Percentiles rank a stretch among this genome's conserved stretches.
Conservation (phyloP, 2,888 invertebrate species). For the Polymixis flavicincta region DNA sequence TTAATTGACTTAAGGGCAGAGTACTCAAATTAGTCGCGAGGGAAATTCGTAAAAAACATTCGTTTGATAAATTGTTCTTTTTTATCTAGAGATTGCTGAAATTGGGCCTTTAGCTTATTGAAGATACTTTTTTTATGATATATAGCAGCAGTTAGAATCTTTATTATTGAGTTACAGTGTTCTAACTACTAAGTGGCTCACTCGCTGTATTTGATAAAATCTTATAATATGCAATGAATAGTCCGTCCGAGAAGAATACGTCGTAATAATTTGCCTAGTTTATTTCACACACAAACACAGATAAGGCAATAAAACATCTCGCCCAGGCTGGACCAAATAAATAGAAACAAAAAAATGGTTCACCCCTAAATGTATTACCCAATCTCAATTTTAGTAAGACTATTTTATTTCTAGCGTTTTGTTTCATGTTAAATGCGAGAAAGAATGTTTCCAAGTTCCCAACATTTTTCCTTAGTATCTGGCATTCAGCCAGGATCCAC, state of each 20-base stretch:
- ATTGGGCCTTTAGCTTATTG: background rate
- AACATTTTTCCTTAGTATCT: constrained; percentile 61
- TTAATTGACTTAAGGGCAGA: constrained; percentile 56
- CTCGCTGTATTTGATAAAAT: constrained; percentile 32
- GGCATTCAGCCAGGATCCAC: constrained; percentile 61
- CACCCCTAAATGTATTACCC: constrained; percentile 61
- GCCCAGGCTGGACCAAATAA: constrained; percentile 43
- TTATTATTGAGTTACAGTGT: constrained; percentile 18
- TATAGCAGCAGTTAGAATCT: background rate
- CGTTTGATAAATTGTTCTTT: constrained; percentile 32
- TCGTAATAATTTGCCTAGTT: constrained; percentile 51
- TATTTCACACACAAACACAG: constrained; percentile 45
- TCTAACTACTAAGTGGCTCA: constrained; percentile 17
- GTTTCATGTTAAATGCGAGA: constrained; percentile 62
- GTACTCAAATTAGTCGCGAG: constrained; percentile 53
- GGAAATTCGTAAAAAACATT: constrained; percentile 58
- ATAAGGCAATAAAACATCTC: constrained; percentile 37
- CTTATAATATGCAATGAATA: constrained; percentile 34
- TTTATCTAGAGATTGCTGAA: constrained; percentile 17
- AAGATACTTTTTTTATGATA: background rate
- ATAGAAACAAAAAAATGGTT: constrained; percentile 52
- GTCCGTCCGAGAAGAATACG: constrained; percentile 12
- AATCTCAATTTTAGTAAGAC: constrained; percentile 61
- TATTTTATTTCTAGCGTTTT: constrained; percentile 62
- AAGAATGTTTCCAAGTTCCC: constrained; percentile 60